phyloP scores from a whole-genome alignment of 2,888 invertebrate genomes.

The Mellilla xanthometata region DNA sequence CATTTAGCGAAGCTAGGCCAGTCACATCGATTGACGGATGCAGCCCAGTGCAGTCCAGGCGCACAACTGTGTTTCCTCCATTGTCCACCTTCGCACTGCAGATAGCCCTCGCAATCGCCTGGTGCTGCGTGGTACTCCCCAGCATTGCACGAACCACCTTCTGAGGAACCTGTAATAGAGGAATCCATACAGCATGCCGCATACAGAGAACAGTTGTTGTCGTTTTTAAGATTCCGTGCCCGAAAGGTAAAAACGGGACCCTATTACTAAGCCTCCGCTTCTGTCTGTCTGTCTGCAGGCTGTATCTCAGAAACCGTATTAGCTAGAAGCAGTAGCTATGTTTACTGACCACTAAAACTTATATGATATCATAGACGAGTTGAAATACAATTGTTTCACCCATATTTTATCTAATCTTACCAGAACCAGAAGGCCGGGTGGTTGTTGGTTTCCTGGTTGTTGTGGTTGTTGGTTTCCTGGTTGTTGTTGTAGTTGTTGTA shows the following conservation, averaged over 20 bases:
- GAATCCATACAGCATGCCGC: too few relatives aligned
- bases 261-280: too few relatives aligned
- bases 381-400: too few relatives aligned
- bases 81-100: slow-evolving; percentile 89
- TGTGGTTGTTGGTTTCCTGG: slow-evolving; percentile 34
- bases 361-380: too few relatives aligned
- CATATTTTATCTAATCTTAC: slow-evolving; percentile 5
- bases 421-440: slow-evolving; percentile 37
- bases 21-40: slow-evolving; percentile 86
- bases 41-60: slow-evolving; percentile 91
- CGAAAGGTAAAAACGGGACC: too few relatives aligned
- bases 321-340: too few relatives aligned
- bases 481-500: slow-evolving; percentile 37
- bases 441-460: slow-evolving; percentile 36
- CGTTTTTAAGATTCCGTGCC: too few relatives aligned
- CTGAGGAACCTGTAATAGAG: slow-evolving; percentile 60
- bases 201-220: too few relatives aligned
- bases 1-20: slow-evolving; percentile 91
- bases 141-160: slow-evolving; percentile 64
- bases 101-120: slow-evolving; percentile 88
- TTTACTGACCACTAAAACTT: too few relatives aligned
- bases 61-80: slow-evolving; percentile 89
- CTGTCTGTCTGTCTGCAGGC: too few relatives aligned
- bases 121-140: slow-evolving; percentile 84
- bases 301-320: too few relatives aligned